Evolutionary conservation across 2,797 vertebrate genomes (phyloP), one percentile per base, ranked within the genome.

Genomic region (Catharus ustulatus): DNA sequence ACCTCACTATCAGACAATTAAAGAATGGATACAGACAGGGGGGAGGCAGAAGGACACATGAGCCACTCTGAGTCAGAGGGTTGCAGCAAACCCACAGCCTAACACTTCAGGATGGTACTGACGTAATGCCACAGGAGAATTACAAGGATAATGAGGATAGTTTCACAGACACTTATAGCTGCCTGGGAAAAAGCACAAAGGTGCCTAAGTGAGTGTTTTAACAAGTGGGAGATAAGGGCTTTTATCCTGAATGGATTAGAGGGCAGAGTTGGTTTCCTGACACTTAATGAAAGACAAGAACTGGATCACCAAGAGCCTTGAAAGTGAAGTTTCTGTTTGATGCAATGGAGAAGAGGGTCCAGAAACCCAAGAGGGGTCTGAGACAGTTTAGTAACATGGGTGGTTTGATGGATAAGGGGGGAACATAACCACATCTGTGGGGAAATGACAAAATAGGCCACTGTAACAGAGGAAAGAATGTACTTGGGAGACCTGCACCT

Each of bases 131-230:
- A 93, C 89, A 36, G 79, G 84, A 92, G 82, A 93, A 93, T 92
- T 95, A 87, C 74, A 54, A 92, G 89, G 78, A 80, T 93, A 96
- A 96, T 89, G 82, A 89, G 87, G 69, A 87, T 54, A 63, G 91
- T 83, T 95, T 89, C 82, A 59, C 78, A 87, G 78, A 71, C n/a
- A 79, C 79, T 91, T 85, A 59, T 0, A 45, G 45, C 81, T 92
- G 91, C 87, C 85, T 92, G 84, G 94, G 87, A 89, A 87, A 92
- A 68, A 58, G 72, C 82, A 74, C 75, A 89, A 83, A 92, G 89
- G 82, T 94, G 87, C 81, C 78, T 61, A 75, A 92, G 73, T 46
- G 76, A 88, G 40, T 80, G 79, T 87, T 84, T 93, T 89, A 87
- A 93, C 62, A 81, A 93, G 79, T 43, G 72, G 64, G 64, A 95